Conservation (phyloP, 30 jellyfish, hydroid and myxozoan genomes). For the Aurelia coerulea region DNA sequence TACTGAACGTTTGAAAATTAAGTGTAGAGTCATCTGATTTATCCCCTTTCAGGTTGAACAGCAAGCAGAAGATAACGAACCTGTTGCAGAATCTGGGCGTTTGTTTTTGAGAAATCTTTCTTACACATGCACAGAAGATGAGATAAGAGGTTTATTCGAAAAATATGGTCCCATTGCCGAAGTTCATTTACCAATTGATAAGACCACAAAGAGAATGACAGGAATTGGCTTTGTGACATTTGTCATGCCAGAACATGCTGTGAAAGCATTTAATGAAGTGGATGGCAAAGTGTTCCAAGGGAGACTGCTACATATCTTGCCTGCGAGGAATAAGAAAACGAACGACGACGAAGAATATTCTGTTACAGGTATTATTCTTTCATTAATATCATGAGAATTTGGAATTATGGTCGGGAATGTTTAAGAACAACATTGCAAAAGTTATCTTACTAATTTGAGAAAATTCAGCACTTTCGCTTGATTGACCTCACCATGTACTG, state of each 20-base stretch:
- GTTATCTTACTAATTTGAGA: too few relatives aligned
- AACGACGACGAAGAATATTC: conserved; percentile 6
- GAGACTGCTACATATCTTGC: conserved; percentile 89
- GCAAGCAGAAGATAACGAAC: conserved; percentile 63
- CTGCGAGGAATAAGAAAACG: conserved; percentile 80
- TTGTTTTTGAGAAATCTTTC: conserved; percentile 93
- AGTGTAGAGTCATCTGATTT: neutral
- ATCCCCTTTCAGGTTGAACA: neutral
- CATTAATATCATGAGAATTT: too few relatives aligned
- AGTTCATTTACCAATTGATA: conserved; percentile 90
- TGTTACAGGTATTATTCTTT: neutral
- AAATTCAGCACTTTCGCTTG: too few relatives aligned
- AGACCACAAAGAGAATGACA: conserved; percentile 70
- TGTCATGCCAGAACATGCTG: conserved; percentile 98
- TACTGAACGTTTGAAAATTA: too few relatives aligned
- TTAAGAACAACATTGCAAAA: too few relatives aligned
- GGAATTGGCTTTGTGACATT: conserved; percentile 96
- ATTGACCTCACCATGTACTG: too few relatives aligned
- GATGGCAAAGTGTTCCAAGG: conserved; percentile 96
- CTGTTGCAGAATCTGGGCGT: conserved; percentile 96
- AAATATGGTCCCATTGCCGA: conserved; percentile 93
- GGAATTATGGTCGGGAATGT: too few relatives aligned
- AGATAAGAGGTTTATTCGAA: conserved; percentile 65
- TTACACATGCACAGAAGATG: conserved; percentile 89
- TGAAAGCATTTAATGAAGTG: conserved; percentile 77